Conservation (phyloP, 2,797 vertebrate genomes). For the Girardinus metallicus region DNA sequence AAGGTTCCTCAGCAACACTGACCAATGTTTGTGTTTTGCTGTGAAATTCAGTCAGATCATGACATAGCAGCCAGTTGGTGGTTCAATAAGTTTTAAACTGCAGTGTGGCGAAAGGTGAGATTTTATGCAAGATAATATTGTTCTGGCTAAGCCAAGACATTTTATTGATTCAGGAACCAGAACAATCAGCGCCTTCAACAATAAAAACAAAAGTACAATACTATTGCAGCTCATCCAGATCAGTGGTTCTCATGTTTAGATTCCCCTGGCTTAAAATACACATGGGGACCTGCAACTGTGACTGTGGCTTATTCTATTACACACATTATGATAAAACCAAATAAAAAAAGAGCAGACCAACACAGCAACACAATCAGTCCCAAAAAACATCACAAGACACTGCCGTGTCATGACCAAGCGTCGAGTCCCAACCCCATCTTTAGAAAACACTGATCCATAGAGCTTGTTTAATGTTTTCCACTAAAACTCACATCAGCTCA, state of each 20-base stretch:
- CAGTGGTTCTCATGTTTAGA: background rate
- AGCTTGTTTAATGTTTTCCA: background rate
- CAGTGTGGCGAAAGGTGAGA: background rate
- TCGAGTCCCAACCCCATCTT: background rate
- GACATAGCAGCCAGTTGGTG: background rate
- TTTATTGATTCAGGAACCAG: background rate
- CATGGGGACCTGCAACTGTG: background rate
- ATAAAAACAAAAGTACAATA: background rate
- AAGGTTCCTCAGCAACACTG: background rate
- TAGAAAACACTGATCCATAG: background rate
- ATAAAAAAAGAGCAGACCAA: background rate
- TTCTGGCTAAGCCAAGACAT: background rate
- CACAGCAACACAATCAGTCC: background rate
- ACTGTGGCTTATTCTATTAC: background rate
- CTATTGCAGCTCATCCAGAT: background rate
- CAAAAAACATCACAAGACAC: background rate
- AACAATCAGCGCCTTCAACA: background rate
- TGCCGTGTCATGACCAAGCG: background rate
- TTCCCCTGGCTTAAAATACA: background rate
- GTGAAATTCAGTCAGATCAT: background rate
- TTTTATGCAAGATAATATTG: background rate
- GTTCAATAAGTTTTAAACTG: background rate
- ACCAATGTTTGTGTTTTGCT: background rate
- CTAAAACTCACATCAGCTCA: background rate
- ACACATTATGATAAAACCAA: background rate